phyloP scores from a whole-genome alignment of 2,888 invertebrate species.

The Chironomus riparius region DNA sequence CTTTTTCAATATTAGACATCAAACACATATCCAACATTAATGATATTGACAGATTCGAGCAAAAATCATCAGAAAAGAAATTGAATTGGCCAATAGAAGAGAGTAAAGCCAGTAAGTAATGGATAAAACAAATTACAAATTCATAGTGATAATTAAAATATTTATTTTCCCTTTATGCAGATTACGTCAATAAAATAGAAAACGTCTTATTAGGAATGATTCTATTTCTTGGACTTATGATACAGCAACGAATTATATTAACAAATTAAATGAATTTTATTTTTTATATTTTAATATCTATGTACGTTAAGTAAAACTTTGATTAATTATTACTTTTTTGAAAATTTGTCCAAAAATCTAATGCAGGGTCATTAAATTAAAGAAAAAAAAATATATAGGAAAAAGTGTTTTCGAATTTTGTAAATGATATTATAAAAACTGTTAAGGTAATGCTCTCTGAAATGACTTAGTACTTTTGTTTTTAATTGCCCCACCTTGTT shows the following conservation, averaged over 20 bases:
- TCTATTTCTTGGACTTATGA: slow-evolving; percentile 12
- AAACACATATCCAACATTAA: slow-evolving; percentile 68
- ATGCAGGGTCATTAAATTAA: slow-evolving; percentile 20
- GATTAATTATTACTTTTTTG: neutral
- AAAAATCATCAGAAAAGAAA: slow-evolving; percentile 55
- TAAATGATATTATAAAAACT: neutral
- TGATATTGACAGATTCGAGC: slow-evolving; percentile 71
- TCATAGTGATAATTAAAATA: no score
- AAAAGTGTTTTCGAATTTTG: neutral
- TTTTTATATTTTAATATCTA: no score
- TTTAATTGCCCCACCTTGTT: no score
- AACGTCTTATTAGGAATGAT: neutral
- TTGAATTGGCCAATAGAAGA: slow-evolving; percentile 48
- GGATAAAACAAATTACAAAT: no score
- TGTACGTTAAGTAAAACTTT: no score
- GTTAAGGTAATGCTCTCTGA: no score
- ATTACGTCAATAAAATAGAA: neutral
- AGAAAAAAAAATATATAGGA: neutral
- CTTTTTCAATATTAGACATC: slow-evolving; percentile 46
- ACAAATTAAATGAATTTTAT: neutral
- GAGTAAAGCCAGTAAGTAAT: slow-evolving; percentile 28
- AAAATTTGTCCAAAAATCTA: slow-evolving; percentile 1
- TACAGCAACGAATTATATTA: neutral
- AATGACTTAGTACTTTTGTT: no score
- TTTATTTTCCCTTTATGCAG: neutral